Evolutionary conservation across 1,140 invertebrate species (phyloP), one percentile per base, ranked within the genome.

Genomic region (Drosophila littoralis): DNA sequence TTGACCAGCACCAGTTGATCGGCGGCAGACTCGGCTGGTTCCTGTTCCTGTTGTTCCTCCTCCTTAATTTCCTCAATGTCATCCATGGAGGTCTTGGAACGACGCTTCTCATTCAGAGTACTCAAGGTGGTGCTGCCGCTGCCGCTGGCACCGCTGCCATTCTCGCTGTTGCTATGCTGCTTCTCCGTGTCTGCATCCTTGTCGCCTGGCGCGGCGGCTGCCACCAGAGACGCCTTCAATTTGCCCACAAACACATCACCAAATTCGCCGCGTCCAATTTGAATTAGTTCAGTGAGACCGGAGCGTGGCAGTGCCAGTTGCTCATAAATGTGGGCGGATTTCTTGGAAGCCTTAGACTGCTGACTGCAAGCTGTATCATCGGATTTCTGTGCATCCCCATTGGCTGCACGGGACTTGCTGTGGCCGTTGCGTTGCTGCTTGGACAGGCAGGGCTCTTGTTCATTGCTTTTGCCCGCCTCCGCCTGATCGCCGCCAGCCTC

Each of bases 231-330:
- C 7, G 93, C 92, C 63, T 91, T 92, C 7, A 92, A 58, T 42
- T 91, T 92, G 35, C 91, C 92, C 46, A 98, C 93, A 82, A 97
- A 96, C 1, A 98, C 95, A 85, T 98, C 97, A 0, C 98, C 98
- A 86, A 98, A 98, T 80, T 98, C 96, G 7, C 97, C 97, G 36
- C 97, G 96, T 35, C 98, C 94, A 13, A 99, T 93, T 7, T 97
- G 95, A 68, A 97, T 96, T 28, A 97, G 93, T 48, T 98, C 97
- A 5, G 95, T 95, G 0, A 98, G 93, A 66, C 97, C 94, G 12
- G 94, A 94, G 50, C 97, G 93, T 0, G 96, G 95, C 52, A 97
- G 94, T 0, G 95, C 93, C 6, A 98, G 92, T 75, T 96, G 96
- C 42, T 98, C 97, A 79, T 96, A 97, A 46, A 95, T 95, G 13